Base-by-base conservation (phyloP, 2,888 invertebrate species). In the Drosophila siamana region DNA sequence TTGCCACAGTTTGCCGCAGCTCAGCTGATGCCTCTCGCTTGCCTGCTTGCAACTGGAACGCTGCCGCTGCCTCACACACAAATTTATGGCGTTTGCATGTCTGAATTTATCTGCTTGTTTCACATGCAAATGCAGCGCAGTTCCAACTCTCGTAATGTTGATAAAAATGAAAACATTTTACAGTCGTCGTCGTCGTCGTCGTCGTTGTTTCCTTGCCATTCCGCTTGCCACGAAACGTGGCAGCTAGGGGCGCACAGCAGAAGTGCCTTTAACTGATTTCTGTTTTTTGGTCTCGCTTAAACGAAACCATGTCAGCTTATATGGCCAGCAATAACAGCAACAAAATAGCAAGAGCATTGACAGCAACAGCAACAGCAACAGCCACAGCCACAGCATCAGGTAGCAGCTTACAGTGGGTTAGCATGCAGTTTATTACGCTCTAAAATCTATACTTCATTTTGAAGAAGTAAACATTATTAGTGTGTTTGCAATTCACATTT, bases 21-120 rank as follows among this genome's bases (percentile, higher is more conserved):
- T 48, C 59, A 64, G 60, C 57, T 64, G 57, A 48, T 57, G 68
- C 63, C 38, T 9, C 9, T 11, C 33, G 11, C 33, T 46, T 19
- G 59, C 8, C 22, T 52, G 47, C 59, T 2, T 28, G 50, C 50
- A 46, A 46, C 43, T 50, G 44, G 41, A 50, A 30, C 30, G 47
- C 69, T 54, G 68, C 60, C 73, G 61, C 19, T 19, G 19, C 19
- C 19, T 19, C 52, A 48, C 67, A 70, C 61, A 76, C 61, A 76
- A 85, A 82, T 83, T 88, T 83, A 83, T 83, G 86, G 83, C 83
- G 74, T 72, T 83, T 72, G 86, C 81, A 88, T 88, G 88, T 86
- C 83, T 86, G 85, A 83, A 83, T 83, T 83, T 83, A 83, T 83
- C 88, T 88, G 83, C 88, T 86, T 88, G 83, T 83, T 83, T 83